Evolutionary conservation across 2,888 invertebrate species (phyloP), one percentile per base, ranked within the genome.

Genomic region (Argyresthia goedartella): DNA sequence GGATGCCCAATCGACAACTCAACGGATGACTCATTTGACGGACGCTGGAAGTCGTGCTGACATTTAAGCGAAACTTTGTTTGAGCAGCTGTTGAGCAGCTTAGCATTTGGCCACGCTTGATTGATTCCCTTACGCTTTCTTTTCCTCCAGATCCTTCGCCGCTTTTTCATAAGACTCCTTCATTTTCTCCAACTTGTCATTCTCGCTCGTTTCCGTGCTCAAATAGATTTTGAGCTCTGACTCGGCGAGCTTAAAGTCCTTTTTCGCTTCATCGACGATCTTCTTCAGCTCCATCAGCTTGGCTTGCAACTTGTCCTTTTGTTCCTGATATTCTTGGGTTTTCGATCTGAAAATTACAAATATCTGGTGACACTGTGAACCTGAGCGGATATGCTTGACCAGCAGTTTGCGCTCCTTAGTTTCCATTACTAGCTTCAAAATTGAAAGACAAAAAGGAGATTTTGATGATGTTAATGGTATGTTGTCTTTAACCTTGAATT

Each of bases 151-250:
- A 59, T 91, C 89, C 3, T 58, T 59, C 0, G 67, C 63, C 11
- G 87, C 74, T 8, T 79, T 76, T 2, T 86, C 87, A 41, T 81
- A 72, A 0, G 81, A 76, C n/a, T 78, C 80, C 52, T 85, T 81
- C 42, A 93, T 71, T 45, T 90, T 89, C 49, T 89, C 84, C 44
- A 95, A 69, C 60, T 92, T 92, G 11, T 84, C 82, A n/a, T 85
- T 88, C 65, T 93, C 93, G 1, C 71, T 76, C 10, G 72, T 64
- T 75, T 92, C 89, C 55, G 89, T 88, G 73, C 91, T 85, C 65
- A 93, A 73, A 57, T 93, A 94, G 49, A 96, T 88, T 67, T 95
- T 93, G 10, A 97, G 77, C 70, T 96, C 93, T 0, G 94, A 93
- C 67, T 95, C 92, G 0, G 94, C 92, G 79, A 57, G 89, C 87